phyloP scores from a whole-genome alignment of 2,888 invertebrate species.

The Parochlus steinenii region DNA sequence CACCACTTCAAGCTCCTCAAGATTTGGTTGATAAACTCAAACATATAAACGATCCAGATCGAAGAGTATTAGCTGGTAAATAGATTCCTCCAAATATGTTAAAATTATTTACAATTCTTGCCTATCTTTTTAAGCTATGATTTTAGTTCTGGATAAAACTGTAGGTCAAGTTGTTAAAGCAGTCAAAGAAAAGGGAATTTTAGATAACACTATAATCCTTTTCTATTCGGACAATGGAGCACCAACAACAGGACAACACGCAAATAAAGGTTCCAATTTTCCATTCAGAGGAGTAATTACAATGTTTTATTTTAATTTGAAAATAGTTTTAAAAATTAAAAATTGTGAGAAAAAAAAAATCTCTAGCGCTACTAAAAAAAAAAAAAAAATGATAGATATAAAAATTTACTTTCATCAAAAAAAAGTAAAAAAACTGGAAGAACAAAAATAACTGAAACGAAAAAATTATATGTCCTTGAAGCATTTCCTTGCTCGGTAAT shows the following conservation, averaged over 20 bases:
- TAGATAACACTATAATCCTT: conserved; percentile 66
- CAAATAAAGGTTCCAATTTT: conserved; percentile 63
- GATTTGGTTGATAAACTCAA: conserved; percentile 49
- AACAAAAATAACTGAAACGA: no score
- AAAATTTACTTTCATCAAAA: no score
- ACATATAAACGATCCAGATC: conserved; percentile 45
- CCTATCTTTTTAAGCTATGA: conserved; percentile 47
- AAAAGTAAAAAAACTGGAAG: no score
- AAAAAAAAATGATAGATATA: no score
- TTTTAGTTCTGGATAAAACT: conserved; percentile 68
- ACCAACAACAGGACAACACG: conserved; percentile 49
- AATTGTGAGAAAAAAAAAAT: no score
- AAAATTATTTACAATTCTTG: not conserved
- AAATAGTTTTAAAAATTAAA: no score
- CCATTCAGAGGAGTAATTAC: conserved; percentile 57
- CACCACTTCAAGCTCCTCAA: conserved; percentile 51
- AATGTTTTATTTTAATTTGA: not conserved
- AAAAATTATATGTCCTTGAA: no score
- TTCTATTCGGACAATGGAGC: conserved; percentile 85
- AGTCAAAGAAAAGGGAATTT: conserved; percentile 44
- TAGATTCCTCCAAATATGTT: not conserved
- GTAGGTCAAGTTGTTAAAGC: conserved; percentile 59
- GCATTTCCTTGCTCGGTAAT: no score
- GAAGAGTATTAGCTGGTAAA: conserved; percentile 52
- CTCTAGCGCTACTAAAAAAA: no score